Evolutionary conservation across 2,797 vertebrate species (phyloP), one percentile per base, ranked within the genome.

Genomic region (Thamnophis elegans): DNA sequence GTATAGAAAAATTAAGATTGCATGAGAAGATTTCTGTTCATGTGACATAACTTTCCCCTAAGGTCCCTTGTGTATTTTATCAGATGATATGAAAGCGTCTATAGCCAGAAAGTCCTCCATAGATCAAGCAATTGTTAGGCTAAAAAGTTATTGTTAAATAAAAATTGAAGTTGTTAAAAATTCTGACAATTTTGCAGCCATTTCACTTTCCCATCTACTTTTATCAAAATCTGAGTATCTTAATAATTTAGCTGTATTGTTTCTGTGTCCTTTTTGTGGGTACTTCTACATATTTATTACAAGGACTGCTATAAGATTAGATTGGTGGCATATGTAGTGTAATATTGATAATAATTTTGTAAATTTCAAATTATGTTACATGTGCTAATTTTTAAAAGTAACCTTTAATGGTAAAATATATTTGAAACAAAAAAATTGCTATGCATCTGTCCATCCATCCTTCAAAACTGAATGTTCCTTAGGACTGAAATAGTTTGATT

Each of bases 401-500:
- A 82, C 8, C 36, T 9, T 47, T 88, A 55, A 58, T 22, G 28
- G 25, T 42, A 68, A 65, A 91, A 32, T 32, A 22, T 78, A 88
- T 42, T 56, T 47, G 53, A 91, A 53, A 54, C 6, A 32, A 85
- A 53, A 51, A 20, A 47, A 91, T 16, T 5, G 26, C 36, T 86
- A 16, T n/a, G 28, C 32, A 53, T 86, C 26, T 87, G 26, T 65
- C 22, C 4, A 4, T 36, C 56, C 36, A n/a, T 59, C 54, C n/a
- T 58, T 78, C 62, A 14, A 89, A 56, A 78, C 58, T 65, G 18
- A 91, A 85, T 53, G 78, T 62, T 86, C 8, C 54, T 91, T n/a
- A 85, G 25, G 90, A 53, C 55, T 36, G 88, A 51, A 85, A 58
- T 68, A 87, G 89, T 85, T 60, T 87, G n/a, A 90, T 91, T 42